Base-by-base conservation (phyloP, 2,113 vertebrate species). In the Mormyrus iriodes region DNA sequence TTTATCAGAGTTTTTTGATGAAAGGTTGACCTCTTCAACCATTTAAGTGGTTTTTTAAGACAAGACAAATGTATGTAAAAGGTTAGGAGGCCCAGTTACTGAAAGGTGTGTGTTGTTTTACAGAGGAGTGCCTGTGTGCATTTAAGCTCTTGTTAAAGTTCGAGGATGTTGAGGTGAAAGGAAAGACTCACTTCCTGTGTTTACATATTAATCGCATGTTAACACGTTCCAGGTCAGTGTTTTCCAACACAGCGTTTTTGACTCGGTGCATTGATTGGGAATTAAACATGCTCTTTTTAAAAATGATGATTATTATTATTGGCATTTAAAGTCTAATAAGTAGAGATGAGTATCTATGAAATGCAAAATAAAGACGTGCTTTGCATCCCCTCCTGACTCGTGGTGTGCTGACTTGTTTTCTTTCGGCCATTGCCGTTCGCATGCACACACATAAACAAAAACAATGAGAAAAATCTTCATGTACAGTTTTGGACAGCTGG, bases 241-340 rank as follows among this genome's bases (percentile, higher is more conserved):
- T 76, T 73, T 82, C n/a, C 19, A 53, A 44, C 8, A 7, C 42
- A 6, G 35, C 21, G 52, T 46, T 82, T 44, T 82, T 86, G 55
- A 24, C 42, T 86, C n/a, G n/a, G 52, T 44, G n/a, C 61, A 88
- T 73, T 83, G 58, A 73, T 83, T 13, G 84, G 76, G 55, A 88
- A 46, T 86, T 90, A 13, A 90, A 88, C 35, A 49, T 91, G 83
- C 87, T 88, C 73, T 88, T 90, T 91, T 84, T 2, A 69, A 49
- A 84, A 31, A 73, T 1, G 39, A 35, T 6, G 19, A 76, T 15
- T 6, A 39, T 35, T 76, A 79, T 49, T 83, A 39, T 48, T 73
- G 55, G 53, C 61, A 88, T 89, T 39, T 85, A 88, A 84, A 87
- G 69, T 65, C 24, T 88, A 51, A 69, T 85, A 55, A 51, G 10